Base-by-base conservation (phyloP, 2,113 vertebrate species). In the Phasianus colchicus region DNA sequence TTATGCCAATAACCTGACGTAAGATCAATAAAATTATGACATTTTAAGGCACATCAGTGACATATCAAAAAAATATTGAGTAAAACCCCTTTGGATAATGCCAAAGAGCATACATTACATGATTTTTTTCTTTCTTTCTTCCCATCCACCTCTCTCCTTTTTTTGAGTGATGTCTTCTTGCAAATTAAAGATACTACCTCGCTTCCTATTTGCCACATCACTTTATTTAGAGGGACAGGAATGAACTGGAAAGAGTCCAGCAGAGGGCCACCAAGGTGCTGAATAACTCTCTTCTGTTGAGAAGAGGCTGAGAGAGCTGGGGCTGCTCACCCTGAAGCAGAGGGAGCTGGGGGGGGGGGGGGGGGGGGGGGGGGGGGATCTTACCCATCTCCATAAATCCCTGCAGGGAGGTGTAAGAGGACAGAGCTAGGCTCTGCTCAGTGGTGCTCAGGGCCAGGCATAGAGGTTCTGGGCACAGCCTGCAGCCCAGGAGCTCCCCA, bases 21-120 rank as follows among this genome's bases (percentile, higher is more conserved):
- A 18, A 55, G 70, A 93, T 93, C 92, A 90, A 96, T 96, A 78
- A 47, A 57, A 78, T 90, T 67, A 83, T 90, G 90, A 86, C 61
- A 92, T 88, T 88, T 74, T 88, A 91, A 74, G 86, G 76, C 55
- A 83, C 61, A 90, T 86, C 80, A 88, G 36, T 61, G 32, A 48
- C 80, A 83, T 8, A 86, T 79, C 10, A 71, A 81, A 79, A 82
- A 89, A 91, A 67, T 14, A 57, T n/a, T 88, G 65, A 93, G 69
- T 50, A 47, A 78, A 84, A 86, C 58, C 18, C 43, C 52, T 54
- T 17, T 52, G 29, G 57, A 86, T 94, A 93, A 78, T 29, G 61
- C 34, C 57, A 57, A 48, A 86, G 74, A 65, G 1, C 9, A 45
- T 67, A 52, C 36, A 63, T 50, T 64, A 27, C 4, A 30, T 54